phyloP scores from a whole-genome alignment of 1,140 invertebrate species.

The Aphelinus certus region DNA sequence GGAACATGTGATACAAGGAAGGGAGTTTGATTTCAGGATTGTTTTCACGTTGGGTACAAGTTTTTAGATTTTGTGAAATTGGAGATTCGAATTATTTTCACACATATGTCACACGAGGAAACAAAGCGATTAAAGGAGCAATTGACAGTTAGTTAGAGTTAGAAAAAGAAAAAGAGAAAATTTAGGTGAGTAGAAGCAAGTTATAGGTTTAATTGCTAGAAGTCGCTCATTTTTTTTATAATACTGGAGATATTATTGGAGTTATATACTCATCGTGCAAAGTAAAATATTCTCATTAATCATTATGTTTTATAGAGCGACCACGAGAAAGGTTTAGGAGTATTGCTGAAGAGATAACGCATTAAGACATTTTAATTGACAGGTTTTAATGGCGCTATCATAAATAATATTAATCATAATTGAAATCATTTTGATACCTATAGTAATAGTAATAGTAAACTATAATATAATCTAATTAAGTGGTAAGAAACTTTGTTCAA shows the following conservation, averaged over 20 bases:
- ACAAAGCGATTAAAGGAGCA: conserved; percentile 44
- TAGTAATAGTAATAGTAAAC: conserved; percentile 7
- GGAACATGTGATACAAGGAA: background rate
- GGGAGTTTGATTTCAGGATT: background rate
- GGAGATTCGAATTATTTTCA: conserved; percentile 6
- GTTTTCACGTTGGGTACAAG: background rate
- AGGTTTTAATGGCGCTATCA: conserved; percentile 28
- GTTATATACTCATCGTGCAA: no score
- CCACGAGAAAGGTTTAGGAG: conserved; percentile 45
- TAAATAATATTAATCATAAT: conserved; percentile 15
- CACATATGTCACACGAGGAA: conserved; percentile 43
- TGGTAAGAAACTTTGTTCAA: conserved; percentile 19
- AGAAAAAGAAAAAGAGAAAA: conserved; percentile 60
- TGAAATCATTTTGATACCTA: conserved; percentile 17
- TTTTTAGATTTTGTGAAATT: conserved; percentile 18
- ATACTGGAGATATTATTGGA: no score
- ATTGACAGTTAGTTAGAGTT: conserved; percentile 49
- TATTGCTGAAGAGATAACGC: conserved; percentile 25
- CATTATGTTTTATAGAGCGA: conserved; percentile 35
- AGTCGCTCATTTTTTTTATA: conserved; percentile 17
- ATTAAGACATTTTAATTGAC: conserved; percentile 39
- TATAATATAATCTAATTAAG: background rate
- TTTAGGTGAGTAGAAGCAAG: conserved; percentile 59
- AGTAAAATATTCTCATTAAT: no score
- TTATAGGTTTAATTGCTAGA: conserved; percentile 36